Evolutionary conservation across 2,113 vertebrate genomes (phyloP).

Genomic region (Mesitornis unicolor): DNA sequence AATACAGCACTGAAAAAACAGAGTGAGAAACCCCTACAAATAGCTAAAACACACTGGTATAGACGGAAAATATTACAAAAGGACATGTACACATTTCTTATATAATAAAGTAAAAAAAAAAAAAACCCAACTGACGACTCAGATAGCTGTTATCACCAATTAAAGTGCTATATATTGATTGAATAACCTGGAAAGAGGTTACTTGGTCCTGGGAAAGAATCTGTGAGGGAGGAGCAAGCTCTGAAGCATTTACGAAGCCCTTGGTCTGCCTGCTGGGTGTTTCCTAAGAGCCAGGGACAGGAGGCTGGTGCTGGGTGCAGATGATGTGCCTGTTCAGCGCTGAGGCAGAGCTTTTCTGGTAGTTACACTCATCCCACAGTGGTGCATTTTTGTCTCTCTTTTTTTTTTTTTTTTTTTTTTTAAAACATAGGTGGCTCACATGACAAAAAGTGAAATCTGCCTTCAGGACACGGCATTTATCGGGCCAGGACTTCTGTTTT

Average conservation of each 20-base stretch:
- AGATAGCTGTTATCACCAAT: background rate
- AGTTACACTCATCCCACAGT: background rate
- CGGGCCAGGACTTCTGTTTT: conserved; percentile 92
- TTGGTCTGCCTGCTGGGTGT: background rate
- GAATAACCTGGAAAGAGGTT: background rate
- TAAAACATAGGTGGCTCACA: conserved; percentile 87
- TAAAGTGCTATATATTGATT: background rate
- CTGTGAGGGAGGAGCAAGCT: background rate
- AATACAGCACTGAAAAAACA: background rate
- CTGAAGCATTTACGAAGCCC: background rate
- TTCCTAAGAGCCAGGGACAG: background rate
- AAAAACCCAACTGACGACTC: background rate
- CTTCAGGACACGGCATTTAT: conserved; percentile 93
- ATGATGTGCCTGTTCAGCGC: rapidly evolving
- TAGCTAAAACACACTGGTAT: background rate
- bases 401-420: background rate
- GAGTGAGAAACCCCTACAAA: background rate
- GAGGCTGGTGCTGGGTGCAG: background rate
- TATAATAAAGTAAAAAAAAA: background rate
- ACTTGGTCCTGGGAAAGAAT: background rate
- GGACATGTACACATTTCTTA: background rate
- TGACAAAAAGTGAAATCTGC: conserved; percentile 94
- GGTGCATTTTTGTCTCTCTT: background rate
- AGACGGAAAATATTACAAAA: background rate
- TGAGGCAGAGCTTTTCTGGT: background rate